Base-by-base conservation (phyloP, 1,140 invertebrate genomes). In the Cataglyphis hispanica region DNA sequence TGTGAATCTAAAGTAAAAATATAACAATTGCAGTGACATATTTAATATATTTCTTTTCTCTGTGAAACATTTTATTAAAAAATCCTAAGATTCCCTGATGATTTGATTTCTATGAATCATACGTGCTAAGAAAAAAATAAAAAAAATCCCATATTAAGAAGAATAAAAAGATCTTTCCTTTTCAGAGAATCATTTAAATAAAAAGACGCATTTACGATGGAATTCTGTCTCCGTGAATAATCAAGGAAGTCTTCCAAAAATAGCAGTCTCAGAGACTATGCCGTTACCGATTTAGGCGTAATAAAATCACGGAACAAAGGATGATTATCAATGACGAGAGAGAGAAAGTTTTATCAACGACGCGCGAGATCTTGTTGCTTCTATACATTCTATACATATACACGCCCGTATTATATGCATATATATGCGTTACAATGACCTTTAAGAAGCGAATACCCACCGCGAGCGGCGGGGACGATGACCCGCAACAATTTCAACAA, bases 401-500 rank as follows among this genome's bases (percentile, higher is more conserved):
- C 34, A 4, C 13, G 25, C 84, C 1, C 50, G 19, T 86, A 89
- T 77, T 64, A 46, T 19, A 6, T 64, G 6, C 13, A 16, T 25
- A 22, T 34, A 72, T n/a, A 74, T 58, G 56, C 89, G 76, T 87
- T 90, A 87, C 88, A 89, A 90, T 63, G 88, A 90, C 80, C 88
- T 85, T 87, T 85, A 89, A n/a, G 46, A 66, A 43, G 56, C 76
- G 63, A 78, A 80, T 80, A 80, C 46, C 61, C 67, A 80, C 46
- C 61, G 84, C 75, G 75, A 27, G 27, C 27, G 56, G 27, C 37
- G 31, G 34, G 89, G 88, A 85, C 88, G 77, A 90, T 90, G 81
- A 90, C 89, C 89, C 4, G 31, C 58, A 74, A 85, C 70, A 80
- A 87, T 89, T 89, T 89, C 88, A 89, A 89, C 81, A 84, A 84